Evolutionary conservation across 2,888 invertebrate species (phyloP), one percentile per base, ranked within the genome.

Genomic region (Arrhopalites spinosus): DNA sequence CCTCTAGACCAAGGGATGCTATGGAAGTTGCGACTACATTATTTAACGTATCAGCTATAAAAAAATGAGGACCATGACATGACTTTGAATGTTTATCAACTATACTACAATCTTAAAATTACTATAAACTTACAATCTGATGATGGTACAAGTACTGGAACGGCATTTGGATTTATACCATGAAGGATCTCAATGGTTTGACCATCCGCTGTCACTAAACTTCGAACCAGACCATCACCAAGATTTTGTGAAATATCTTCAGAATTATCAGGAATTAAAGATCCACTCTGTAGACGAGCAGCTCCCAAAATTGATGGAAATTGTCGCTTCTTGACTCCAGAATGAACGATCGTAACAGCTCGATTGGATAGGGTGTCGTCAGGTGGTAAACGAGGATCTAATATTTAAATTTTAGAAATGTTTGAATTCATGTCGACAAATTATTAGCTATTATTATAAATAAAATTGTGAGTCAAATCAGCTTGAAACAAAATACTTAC

Each of bases 11-110:
- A 11, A 89, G 84, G 74, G 89, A 88, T 0, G 89, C 87, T 0
- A 90, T 88, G 0, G 88, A 88, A 61, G 88, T 87, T 0, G 88
- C 88, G 0, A 89, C 89, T 0, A 89, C 89, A 78, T 88, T 88
- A 71, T 86, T 87, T 72, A 89, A 84, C 1, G 88, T 87, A 83
- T 88, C 89, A 0, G 88, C 87, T 83, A 89, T 25, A 72, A 73
- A 70, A 20, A n/a, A n/a, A n/a, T n/a, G n/a, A n/a, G n/a, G n/a
- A n/a, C n/a, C n/a, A n/a, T n/a, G n/a, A n/a, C n/a, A 59, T 59
- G 47, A 47, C 47, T 47, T 8, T 47, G 47, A 15, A 15, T 13
- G 47, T 47, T 8, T 8, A 47, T 13, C 47, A 50, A 50, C 20
- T 50, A 15, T 50, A 50, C 15, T n/a, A n/a, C n/a, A n/a, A 50